Evolutionary conservation across 2,797 vertebrate species (phyloP), one percentile per base, ranked within the genome.

Genomic region (Pseudochaenichthys georgianus): DNA sequence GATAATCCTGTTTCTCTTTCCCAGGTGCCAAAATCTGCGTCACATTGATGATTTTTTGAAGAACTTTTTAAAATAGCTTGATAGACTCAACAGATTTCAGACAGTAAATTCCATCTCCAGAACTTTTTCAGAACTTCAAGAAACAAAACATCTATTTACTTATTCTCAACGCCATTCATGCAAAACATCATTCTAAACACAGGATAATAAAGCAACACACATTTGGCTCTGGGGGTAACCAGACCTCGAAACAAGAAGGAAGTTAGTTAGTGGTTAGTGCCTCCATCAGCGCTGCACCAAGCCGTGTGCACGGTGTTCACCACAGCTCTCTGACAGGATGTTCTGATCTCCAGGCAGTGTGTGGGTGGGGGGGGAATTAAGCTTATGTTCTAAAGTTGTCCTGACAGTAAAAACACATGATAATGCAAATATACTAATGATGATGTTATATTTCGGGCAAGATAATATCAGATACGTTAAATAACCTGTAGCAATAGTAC

Each of bases 241-340:
- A 12, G 10, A 28, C 12, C 13, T 10, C 48, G 13, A 45, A 57
- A 31, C 19, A 42, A 41, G 17, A 34, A 45, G 54, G 55, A 50
- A 63, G 17, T 52, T n/a, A 45, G 63, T 31, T 52, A 1, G 77
- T 77, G 78, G 86, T 80, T 13, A 11, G 11, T 38, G 3, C 48
- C 2, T 51, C 12, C 46, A 45, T 19, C n/a, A 15, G 16, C 64
- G 28, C 19, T 62, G 84, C 69, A 31, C 45, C 34, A 57, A 53
- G 69, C 81, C 81, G 46, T 64, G 3, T 19, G 70, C 64, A 69
- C 2, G 7, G 3, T 16, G 59, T 3, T 70, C 10, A 64, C 58
- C 43, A 8, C 13, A 73, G 31, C 8, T 52, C 2, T 3, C 19
- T 1, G 13, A 64, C 82, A 84, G 78, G 77, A 83, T 77, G 9